Percentiles rank a stretch among this genome's conserved stretches.
These are phyloP conservation scores for Tryphoninae sp. DNA, from an alignment of 2,888 invertebrate genomes.

Conservation along the genomic window DNA sequence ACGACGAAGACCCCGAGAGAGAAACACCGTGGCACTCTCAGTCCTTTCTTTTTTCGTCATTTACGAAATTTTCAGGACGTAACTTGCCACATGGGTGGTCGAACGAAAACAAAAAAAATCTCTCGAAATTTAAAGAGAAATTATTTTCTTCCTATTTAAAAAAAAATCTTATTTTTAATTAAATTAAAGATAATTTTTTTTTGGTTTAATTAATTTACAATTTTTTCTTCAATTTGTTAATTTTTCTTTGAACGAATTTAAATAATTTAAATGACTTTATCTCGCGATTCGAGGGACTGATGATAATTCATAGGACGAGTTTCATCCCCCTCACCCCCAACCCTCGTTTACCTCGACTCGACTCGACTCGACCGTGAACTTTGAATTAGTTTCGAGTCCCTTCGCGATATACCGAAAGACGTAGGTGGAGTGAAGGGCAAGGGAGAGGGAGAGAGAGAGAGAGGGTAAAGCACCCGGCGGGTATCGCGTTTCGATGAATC, in stretches of 20 bases:
- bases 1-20: constrained; percentile 1
- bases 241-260: no score
- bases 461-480: constrained; percentile 53
- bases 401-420: constrained; percentile 53
- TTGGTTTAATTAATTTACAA: neutral
- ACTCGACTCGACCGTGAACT: constrained; percentile 59
- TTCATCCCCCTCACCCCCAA: neutral
- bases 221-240: neutral
- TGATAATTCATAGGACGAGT: constrained; percentile 53
- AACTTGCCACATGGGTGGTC: constrained; percentile 44
- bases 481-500: constrained; percentile 65
- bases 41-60: neutral
- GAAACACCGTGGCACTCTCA: no score
- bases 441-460: constrained; percentile 16
- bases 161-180: neutral
- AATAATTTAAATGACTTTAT: no score
- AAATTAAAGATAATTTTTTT: neutral
- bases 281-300: constrained; percentile 4
- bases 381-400: constrained; percentile 60
- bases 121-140: neutral
- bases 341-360: constrained; percentile 37
- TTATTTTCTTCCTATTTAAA: no score
- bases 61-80: constrained; percentile 36
- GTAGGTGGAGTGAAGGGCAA: constrained; percentile 25
- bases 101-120: neutral